A percentile compares a stretch with the other conserved stretches of the same genome.
Conservation (phyloP, 2,797 vertebrate species). For the Danionella dracula region DNA sequence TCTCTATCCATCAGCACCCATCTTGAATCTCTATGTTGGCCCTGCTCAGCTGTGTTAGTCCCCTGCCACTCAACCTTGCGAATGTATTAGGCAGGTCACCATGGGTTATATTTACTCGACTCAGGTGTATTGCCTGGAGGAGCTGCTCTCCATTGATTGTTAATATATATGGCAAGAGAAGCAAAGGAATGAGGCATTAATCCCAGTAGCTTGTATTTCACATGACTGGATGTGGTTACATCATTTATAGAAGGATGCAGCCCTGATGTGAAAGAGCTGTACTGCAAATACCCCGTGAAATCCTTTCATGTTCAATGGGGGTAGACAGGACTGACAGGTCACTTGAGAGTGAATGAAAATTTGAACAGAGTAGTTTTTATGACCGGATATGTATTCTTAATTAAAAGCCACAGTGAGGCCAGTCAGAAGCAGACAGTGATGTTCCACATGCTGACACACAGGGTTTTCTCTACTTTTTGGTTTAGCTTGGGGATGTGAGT, state of each 20-base stretch:
- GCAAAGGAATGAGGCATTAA: conserved; percentile 21
- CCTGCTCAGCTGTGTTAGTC: too few species aligned
- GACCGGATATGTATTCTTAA: conserved; percentile 23
- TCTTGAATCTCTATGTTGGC: conserved; percentile 14
- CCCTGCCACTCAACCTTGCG: too few species aligned
- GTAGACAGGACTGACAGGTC: conserved; percentile 14
- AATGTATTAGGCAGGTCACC: conserved; percentile 35
- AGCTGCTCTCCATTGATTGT: conserved; percentile 32
- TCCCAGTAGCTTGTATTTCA: conserved; percentile 32
- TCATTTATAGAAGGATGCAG: conserved; percentile 24
- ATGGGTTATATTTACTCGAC: conserved; percentile 32
- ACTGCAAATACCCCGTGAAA: background rate
- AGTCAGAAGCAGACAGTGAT: conserved; percentile 17
- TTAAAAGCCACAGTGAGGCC: conserved; percentile 21
- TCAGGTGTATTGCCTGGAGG: conserved; percentile 29
- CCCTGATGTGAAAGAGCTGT: background rate
- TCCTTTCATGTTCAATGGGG: conserved; percentile 1
- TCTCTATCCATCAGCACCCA: background rate
- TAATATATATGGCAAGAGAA: conserved; percentile 11
- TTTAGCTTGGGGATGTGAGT: conserved; percentile 1
- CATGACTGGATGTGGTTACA: conserved; percentile 25
- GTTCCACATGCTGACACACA: conserved; percentile 6
- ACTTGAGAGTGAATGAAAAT: conserved; percentile 20
- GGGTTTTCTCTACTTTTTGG: conserved; percentile 3
- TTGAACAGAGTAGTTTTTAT: conserved; percentile 9